Base-by-base conservation (phyloP, 2,797 vertebrate species). In the Prionace glauca region DNA sequence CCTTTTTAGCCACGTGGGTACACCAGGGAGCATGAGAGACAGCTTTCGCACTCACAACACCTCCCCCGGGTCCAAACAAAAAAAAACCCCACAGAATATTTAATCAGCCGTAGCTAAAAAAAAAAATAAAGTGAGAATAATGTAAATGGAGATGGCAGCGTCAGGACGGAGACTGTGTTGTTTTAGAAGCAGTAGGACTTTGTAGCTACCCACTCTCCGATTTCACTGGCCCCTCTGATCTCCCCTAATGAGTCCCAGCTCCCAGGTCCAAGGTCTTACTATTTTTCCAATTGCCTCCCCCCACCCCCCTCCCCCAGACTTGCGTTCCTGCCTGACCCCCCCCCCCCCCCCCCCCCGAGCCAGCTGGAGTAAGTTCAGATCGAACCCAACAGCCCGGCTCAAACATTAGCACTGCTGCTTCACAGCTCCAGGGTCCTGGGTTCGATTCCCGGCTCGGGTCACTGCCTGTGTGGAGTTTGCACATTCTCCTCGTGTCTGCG, bases 281-380 rank as follows among this genome's bases (percentile, higher is more conserved):
- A 95, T 96, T 95, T 65, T 94, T 84, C 0, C 96, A 67, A 32
- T 96, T 86, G 95, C 96, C 87, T 96, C 81, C 20, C 18, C 10
- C 87, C 67, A 96, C 81, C 96, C 81, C 7, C 18, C 9, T 50
- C 3, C 90, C 62, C 95, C 77, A 96, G 81, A 65, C 45, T 26
- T 74, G 0, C 12, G 96, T 95, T 96, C 71, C 96, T 95, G 87
- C 79, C 96, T 96, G 95, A 97, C 3, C 91, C 71, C 45, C 2
- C 96, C 45, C n/a, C 3, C 91, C 71, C 45, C 2, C 96, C 45
- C 3, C 91, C 71, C 45, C 2, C 96, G 1, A 50, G 96, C 86
- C 67, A 96, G 60, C 94, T 96, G 96, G 96, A 96, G 65, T n/a
- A 0, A 45, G 90, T 96, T 71, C 96, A 97, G 96, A 8, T 93